Evolutionary conservation across 1,140 invertebrate genomes (phyloP), one percentile per base, ranked within the genome.

Genomic region (Drosophila equinoxialis): DNA sequence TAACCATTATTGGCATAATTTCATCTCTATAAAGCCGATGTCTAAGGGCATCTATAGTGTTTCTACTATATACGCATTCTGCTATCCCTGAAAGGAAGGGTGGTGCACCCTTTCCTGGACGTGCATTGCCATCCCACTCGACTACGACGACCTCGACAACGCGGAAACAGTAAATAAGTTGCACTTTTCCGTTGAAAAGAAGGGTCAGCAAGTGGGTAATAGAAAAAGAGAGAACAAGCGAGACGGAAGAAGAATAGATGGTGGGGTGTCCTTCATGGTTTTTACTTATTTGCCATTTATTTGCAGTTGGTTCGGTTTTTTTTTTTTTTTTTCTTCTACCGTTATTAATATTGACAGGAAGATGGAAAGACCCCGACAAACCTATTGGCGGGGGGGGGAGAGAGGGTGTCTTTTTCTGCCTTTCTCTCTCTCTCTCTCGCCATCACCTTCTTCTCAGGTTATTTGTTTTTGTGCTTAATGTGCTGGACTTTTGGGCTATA

Each of bases 391-490:
- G n/a, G n/a, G 2, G 35, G 62, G 33, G 62, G 62, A n/a, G n/a
- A n/a, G n/a, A n/a, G n/a, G n/a, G n/a, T n/a, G 45, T 35, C 33
- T 61, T 1, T 51, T n/a, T 23, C 14, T 48, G 30, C 30, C 17
- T n/a, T n/a, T 17, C 17, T 5, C 2, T 23, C 20, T 23, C 20
- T 26, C 20, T 60, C 39, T 71, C 37, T 76, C 60, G 62, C 39
- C 74, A 74, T 54, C 57, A 68, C 30, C 30, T 30, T 6, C 30
- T 55, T 14, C 62, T 45, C 42, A 57, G 66, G n/a, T 75, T 80
- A 83, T 81, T 85, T 86, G 76, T 68, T 87, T 79, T 86, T 86
- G 69, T 71, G 65, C 73, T 86, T 89, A 86, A 86, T 89, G 70
- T 70, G 64, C 65, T 77, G 72, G 76, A 70, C 72, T 77, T 20